These are phyloP conservation scores for Xerus inauris DNA, from an alignment of 2,113 vertebrate species.

Conservation along the genomic window DNA sequence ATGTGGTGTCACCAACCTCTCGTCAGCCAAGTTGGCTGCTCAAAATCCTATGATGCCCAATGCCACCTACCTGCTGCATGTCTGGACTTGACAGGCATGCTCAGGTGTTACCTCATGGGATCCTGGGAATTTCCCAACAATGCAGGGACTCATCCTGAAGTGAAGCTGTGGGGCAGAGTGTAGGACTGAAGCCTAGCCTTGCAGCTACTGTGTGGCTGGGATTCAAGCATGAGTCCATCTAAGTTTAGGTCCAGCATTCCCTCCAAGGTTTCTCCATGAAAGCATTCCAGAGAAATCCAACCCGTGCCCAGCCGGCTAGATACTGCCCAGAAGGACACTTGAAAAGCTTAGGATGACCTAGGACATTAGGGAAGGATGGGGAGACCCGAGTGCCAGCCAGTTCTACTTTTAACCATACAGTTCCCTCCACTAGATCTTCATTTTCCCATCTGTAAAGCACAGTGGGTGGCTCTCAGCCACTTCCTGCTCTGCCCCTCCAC, in stretches of 20 bases:
- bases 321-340: background rate
- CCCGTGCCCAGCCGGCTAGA: background rate
- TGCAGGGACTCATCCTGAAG: background rate
- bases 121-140: background rate
- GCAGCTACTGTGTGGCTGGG: background rate
- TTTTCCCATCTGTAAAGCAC: conserved; percentile 5
- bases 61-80: fast-evolving
- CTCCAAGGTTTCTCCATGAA: background rate
- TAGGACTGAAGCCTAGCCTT: background rate
- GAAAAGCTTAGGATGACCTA: background rate
- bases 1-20: background rate
- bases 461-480: conserved; percentile 59
- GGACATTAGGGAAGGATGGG: background rate
- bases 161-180: background rate
- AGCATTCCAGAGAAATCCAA: background rate
- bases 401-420: conserved; percentile 41
- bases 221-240: background rate
- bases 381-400: background rate
- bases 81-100: background rate
- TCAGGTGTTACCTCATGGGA: background rate
- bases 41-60: background rate
- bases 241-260: background rate
- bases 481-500: conserved; percentile 58
- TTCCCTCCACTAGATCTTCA: background rate
- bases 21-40: background rate